Evolutionary conservation across 2,113 vertebrate species (phyloP).

Genomic region (Eclectus roratus): DNA sequence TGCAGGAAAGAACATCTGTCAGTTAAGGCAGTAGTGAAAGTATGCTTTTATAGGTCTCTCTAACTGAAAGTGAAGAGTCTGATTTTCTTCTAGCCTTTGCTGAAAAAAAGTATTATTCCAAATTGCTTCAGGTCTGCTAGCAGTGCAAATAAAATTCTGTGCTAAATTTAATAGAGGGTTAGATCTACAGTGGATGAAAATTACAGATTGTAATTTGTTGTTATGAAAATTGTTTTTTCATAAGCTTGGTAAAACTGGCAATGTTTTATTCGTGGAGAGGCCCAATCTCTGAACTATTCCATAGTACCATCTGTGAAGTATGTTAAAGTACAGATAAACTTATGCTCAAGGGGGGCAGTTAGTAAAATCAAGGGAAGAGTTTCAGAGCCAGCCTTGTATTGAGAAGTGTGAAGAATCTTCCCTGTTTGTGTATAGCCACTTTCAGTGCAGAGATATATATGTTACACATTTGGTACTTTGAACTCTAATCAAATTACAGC

Average conservation of each 20-base stretch:
- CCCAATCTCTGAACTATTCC: background rate
- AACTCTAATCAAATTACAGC: background rate
- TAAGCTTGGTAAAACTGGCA: background rate
- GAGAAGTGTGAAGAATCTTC: background rate
- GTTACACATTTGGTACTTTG: background rate
- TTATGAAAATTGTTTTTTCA: background rate
- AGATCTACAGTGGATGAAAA: background rate
- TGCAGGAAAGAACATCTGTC: background rate
- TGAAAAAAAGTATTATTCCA: background rate
- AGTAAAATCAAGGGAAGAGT: background rate
- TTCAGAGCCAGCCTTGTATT: background rate
- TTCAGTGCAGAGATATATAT: background rate
- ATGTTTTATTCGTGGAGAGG: background rate
- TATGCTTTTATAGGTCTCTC: background rate
- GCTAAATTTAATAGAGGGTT: background rate
- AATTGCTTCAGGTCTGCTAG: background rate
- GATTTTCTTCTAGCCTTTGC: background rate
- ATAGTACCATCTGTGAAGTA: background rate
- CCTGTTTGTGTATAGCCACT: accelerated
- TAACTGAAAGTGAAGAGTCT: background rate
- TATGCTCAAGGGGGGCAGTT: background rate
- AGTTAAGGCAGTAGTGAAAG: background rate
- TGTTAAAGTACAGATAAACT: background rate
- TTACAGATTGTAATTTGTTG: background rate
- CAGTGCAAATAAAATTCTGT: background rate